Percentiles rank a stretch among this genome's conserved stretches.
Conservation (phyloP, 1,140 invertebrate genomes). For the Drosophila rhopaloa region DNA sequence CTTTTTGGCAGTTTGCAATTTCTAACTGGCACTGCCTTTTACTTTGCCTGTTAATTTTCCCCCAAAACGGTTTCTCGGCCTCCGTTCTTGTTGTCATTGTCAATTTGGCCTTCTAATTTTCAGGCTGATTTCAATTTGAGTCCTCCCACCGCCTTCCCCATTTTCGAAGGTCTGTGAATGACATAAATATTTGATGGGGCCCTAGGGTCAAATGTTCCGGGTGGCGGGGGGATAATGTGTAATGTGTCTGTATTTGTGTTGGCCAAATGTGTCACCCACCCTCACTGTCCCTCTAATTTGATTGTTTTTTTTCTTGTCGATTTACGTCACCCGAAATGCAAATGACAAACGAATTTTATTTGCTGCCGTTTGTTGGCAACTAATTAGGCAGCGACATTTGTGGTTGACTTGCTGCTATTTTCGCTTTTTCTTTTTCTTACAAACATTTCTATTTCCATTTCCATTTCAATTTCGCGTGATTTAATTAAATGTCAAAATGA, state of each 20-base stretch:
- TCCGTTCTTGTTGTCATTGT: slow-evolving; percentile 48
- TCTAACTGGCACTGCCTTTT: neutral
- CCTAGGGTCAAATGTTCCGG: slow-evolving; percentile 23
- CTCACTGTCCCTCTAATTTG: slow-evolving; percentile 48
- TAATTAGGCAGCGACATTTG: slow-evolving; percentile 76
- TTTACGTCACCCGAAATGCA: slow-evolving; percentile 73
- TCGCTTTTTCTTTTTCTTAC: slow-evolving; percentile 4
- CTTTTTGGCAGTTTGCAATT: neutral
- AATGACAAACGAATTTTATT: slow-evolving; percentile 65
- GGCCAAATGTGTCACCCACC: slow-evolving; percentile 24
- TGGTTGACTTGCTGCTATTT: slow-evolving; percentile 44
- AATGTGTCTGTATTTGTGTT: slow-evolving; percentile 53
- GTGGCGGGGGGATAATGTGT: slow-evolving; percentile 44
- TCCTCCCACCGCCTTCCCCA: neutral
- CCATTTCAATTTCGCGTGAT: slow-evolving; percentile 70
- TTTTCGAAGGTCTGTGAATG: slow-evolving; percentile 41
- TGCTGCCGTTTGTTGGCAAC: slow-evolving; percentile 56
- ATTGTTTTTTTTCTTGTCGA: slow-evolving; percentile 54
- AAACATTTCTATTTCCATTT: slow-evolving; percentile 3
- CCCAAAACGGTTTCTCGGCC: too few species aligned
- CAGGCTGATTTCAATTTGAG: slow-evolving; percentile 66
- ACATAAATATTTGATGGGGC: slow-evolving; percentile 58
- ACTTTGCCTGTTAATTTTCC: neutral
- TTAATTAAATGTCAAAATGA: slow-evolving; percentile 79
- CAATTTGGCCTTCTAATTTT: slow-evolving; percentile 78